These are phyloP conservation scores for human (Homo sapiens) DNA, from an alignment of 2,113 vertebrate genomes.

Conservation along the genomic window GRCh38 chrX:130730001-130730500, in stretches of 20 bases:
- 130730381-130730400: neutral
- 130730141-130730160: neutral
- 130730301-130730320: slow-evolving; percentile 16
- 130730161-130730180: neutral
- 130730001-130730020: slow-evolving; percentile 23
- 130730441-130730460: neutral
- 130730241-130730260: neutral
- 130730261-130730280: neutral
- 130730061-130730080: slow-evolving; percentile 11
- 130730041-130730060: neutral
- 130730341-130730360: neutral
- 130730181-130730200: neutral
- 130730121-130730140: neutral
- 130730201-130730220: neutral
- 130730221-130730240: neutral
- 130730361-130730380: neutral
- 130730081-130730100: neutral
- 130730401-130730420: neutral
- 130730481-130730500: neutral
- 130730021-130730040: slow-evolving; percentile 18
- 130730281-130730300: neutral
- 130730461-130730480: neutral
- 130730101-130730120: neutral
- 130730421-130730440: neutral
- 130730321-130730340: neutral